Base-by-base conservation (phyloP, 1,140 invertebrate species). In the Heliconius congener region DNA sequence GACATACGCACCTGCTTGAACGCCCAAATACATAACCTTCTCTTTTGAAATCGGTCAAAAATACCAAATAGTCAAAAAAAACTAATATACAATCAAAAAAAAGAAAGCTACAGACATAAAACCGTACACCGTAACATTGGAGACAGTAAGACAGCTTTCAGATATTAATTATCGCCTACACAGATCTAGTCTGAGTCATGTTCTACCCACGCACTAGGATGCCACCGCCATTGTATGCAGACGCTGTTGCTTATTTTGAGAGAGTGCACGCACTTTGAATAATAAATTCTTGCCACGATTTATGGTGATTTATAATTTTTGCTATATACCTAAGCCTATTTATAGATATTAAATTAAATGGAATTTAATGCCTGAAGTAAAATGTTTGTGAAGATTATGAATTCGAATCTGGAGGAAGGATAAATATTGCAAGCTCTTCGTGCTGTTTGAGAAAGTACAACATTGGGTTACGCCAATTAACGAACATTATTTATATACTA, bases 91-190 rank as follows among this genome's bases (percentile, higher is more conserved):
- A 57, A 57, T 57, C 55, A 30, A 66, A 66, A 5, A 9, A 1
- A 66, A 66, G 60, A 66, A 66, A 66, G 23, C 60, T 27, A 30
- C 23, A 66, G 27, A 66, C 23, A 66, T 66, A 66, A 66, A 66
- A 6, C 60, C 11, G 23, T 66, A 66, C 57, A 60, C 60, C 60
- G 60, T 66, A 66, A 66, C 60, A 66, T 37, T 72, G 77, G 72
- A 55, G 72, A 78, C 72, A 73, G 77, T 8, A 70, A 34, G 27
- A 55, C 77, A 73, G 73, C 77, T 78, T 74, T 78, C 77, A 78
- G 72, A 71, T 78, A 78, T 78, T 78, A 78, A 78, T 78, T 78
- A 78, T 73, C 71, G 77, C 77, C 77, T 71, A 78, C 77, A 78
- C 72, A 78, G 57, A 78, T 78, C 77, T 73, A 73, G 72, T 60